Conservation (phyloP, 1,140 invertebrate genomes). For the Lycorma delicatula region DNA sequence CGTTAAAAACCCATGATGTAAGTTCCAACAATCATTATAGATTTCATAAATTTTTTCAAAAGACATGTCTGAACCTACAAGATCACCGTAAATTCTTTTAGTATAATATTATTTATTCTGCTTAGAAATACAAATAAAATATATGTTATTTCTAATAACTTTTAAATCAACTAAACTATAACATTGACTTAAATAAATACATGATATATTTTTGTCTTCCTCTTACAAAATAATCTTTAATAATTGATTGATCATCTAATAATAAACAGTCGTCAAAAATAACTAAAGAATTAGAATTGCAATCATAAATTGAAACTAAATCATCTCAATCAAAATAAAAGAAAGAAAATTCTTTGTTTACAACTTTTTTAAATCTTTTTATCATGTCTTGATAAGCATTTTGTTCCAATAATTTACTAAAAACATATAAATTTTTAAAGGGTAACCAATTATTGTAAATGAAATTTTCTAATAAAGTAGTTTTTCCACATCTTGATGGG, state of each 20-base stretch:
- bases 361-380: background rate
- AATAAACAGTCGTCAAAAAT: background rate
- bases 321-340: background rate
- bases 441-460: no score
- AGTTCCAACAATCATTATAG: background rate
- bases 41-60: background rate
- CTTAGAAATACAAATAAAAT: background rate
- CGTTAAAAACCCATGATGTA: background rate
- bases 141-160: background rate
- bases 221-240: background rate
- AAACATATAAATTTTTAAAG: no score
- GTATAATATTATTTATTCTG: background rate
- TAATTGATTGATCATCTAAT: background rate
- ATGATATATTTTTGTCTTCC: background rate
- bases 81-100: background rate
- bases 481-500: no score
- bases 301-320: background rate
- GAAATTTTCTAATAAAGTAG: no score
- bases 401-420: no score
- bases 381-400: no score
- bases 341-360: background rate
- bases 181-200: background rate
- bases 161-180: background rate
- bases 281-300: background rate
- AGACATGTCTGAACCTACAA: constrained; percentile 1